These are phyloP conservation scores for Heliopora coerulea DNA, from an alignment of 92 coral and sea anemone species.

Conservation along the genomic window DNA sequence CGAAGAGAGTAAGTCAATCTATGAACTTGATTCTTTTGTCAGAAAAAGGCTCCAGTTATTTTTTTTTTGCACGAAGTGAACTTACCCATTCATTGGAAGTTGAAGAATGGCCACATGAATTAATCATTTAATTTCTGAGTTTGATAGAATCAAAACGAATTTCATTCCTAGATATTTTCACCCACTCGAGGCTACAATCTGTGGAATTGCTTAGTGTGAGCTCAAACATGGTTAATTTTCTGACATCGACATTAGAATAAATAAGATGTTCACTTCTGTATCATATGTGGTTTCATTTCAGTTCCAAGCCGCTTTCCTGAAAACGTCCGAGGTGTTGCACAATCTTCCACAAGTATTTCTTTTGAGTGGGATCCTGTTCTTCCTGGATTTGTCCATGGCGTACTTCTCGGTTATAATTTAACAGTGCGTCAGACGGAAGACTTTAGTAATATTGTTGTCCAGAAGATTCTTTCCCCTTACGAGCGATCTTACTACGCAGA, in stretches of 20 bases:
- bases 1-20: conserved; percentile 44
- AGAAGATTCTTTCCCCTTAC: neutral
- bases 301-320: conserved; percentile 32
- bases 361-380: conserved; percentile 24
- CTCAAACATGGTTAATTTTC: no score
- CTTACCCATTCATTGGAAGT: neutral
- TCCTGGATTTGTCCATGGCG: conserved; percentile 19
- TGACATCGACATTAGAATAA: no score
- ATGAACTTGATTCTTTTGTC: neutral
- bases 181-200: no score
- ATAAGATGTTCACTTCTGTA: no score
- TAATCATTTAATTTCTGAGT: no score
- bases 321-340: conserved; percentile 18
- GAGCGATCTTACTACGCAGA: conserved; percentile 20
- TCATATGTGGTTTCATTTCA: no score
- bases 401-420: conserved; percentile 11
- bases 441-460: neutral
- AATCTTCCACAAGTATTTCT: conserved; percentile 19
- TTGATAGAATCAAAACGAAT: no score
- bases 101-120: no score
- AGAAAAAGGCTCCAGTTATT: neutral
- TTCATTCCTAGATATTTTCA: no score
- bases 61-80: neutral
- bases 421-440: conserved; percentile 6
- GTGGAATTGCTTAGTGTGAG: no score